Evolutionary conservation across 2,113 vertebrate species (phyloP), one percentile per base, ranked within the genome.

Genomic region (Psettodes erumei): DNA sequence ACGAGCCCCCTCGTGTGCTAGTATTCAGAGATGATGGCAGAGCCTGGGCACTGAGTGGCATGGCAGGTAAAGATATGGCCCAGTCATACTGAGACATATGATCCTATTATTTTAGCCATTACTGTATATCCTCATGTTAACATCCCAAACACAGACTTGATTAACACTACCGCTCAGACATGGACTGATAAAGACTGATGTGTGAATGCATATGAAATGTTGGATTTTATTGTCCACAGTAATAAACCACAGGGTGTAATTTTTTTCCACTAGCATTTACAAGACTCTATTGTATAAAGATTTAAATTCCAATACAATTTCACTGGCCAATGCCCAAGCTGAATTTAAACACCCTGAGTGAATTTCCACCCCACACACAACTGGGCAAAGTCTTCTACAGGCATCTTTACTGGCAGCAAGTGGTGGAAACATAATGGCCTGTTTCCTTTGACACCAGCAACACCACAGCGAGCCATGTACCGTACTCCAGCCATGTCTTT

Each of bases 1-100:
- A 97, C 96, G 96, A 98, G 95, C 95, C 95, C 95, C 95, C 94
- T 93, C 91, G 95, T 96, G 96, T 94, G 95, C 91, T 91, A 92
- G 90, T 81, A 92, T 89, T 89, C 91, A 88, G 64, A 62, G 95
- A 95, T 95, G 95, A 89, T 86, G 89, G 90, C 82, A 77, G 75
- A 80, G 83, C 68, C 47, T 50, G 25, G 82, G 79, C 75, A 79
- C 82, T 81, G 84, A 93, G 92, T 89, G 93, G 94, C 92, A 78
- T 75, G 86, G 76, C 83, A 84, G 81, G 76, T 75, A 88, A 75
- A 85, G 86, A 86, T 88, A 85, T 74, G 85, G 58, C 67, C 38
- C 62, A 73, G 64, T 85, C 73, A 84, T 28, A 64, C 54, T 16
- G 47, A 86, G 69, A 87, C 48, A 62, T 71, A 61, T 38, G 73